A percentile compares a stretch with the other conserved stretches of the same genome.
Evolutionary conservation across 2,113 vertebrate genomes (phyloP).

Genomic region (Lota lota): DNA sequence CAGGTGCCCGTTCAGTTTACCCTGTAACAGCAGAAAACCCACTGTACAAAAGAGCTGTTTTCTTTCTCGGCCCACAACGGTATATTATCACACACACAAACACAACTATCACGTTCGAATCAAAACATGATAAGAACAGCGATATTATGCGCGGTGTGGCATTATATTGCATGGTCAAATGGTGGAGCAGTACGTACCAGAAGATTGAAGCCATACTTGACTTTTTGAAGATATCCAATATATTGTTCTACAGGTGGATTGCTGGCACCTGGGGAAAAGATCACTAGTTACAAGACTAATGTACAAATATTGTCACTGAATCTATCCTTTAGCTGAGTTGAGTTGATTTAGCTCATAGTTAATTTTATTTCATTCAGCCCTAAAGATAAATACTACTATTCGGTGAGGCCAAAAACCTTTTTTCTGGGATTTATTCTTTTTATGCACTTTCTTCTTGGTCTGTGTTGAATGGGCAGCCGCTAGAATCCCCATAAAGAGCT

Average conservation of each 20-base stretch:
- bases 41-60: background rate
- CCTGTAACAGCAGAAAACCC: slow-evolving; percentile 59
- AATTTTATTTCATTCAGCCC: too few relatives aligned
- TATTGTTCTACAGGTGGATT: slow-evolving; percentile 61
- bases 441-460: slow-evolving; percentile 45
- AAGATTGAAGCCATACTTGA: slow-evolving; percentile 86
- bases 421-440: slow-evolving; percentile 55
- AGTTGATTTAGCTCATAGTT: too few relatives aligned
- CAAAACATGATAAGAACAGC: background rate
- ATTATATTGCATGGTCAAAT: background rate
- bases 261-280: slow-evolving; percentile 5
- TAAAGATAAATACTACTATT: too few relatives aligned
- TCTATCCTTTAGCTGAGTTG: too few relatives aligned
- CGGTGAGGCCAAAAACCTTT: slow-evolving; percentile 24
- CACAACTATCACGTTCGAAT: background rate
- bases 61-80: too few relatives aligned
- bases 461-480: background rate
- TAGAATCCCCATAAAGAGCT: slow-evolving; percentile 71
- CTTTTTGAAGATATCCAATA: slow-evolving; percentile 78
- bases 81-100: too few relatives aligned
- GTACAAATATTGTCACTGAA: background rate
- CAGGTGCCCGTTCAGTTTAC: slow-evolving; percentile 51
- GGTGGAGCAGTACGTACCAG: slow-evolving; percentile 68
- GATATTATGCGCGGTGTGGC: background rate
- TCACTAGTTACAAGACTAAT: background rate